Base-by-base conservation (phyloP, 2,113 vertebrate genomes). In the Apaloderma vittatum region DNA sequence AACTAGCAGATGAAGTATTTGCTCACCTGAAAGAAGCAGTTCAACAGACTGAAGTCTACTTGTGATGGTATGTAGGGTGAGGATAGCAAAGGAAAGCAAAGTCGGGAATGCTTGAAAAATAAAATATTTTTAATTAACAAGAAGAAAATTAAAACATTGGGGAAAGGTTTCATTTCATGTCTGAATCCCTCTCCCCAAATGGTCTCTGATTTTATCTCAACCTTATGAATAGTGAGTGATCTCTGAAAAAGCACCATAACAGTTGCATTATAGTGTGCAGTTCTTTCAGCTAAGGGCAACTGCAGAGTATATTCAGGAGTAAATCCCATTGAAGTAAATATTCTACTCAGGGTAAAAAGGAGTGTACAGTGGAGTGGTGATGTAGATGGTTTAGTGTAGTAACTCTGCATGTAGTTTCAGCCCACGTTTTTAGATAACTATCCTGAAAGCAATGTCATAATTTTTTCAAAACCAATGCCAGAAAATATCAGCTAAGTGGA, bases 41-140 rank as follows among this genome's bases (percentile, higher is more conserved):
- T 98, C 97, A 98, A 97, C 96, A 97, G 97, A 97, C 70, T 98
- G 96, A 98, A 98, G 96, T 97, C 97, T 98, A 95, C 86, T 96
- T 98, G 97, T 98, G 97, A 98, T 97, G 96, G 92, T 97, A 97
- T 97, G 97, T 97, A 98, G 96, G 97, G 97, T 98, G 94, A 98
- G 96, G 97, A 98, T 95, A 98, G 96, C 95, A 98, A 98, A 98
- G 95, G 96, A 98, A 98, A 98, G 93, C 96, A 98, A 98, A 98
- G 96, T 97, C 58, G 57, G 88, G 96, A 98, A 97, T 98, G 95
- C 96, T 98, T 98, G 98, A 98, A 98, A 98, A 98, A 97, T 97
- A 97, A 98, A 97, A 98, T 96, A 97, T 97, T 97, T 97, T 96
- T 89, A 94, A 86, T 97, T 97, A 98, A 97, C 90, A 98, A 94